Evolutionary conservation across 2,113 vertebrate genomes (phyloP).

Genomic region (Isurus oxyrinchus): DNA sequence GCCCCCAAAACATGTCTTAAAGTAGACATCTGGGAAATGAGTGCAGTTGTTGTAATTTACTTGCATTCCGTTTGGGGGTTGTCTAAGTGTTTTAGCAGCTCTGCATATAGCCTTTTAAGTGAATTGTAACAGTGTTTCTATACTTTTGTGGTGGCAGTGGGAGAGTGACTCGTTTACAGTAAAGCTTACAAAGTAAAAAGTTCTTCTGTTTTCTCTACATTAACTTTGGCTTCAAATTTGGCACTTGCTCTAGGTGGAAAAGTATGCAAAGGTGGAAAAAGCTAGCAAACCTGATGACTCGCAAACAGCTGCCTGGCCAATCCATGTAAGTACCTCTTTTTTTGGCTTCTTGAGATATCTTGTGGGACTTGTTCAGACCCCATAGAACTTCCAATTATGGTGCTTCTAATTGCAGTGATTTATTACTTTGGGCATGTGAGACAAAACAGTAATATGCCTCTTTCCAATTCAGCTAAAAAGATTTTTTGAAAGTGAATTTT

Average conservation of each 20-base stretch:
- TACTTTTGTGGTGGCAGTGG: background rate
- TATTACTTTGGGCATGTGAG: background rate
- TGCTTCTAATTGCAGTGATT: background rate
- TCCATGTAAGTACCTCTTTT: conserved; percentile 67
- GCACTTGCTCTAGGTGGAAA: conserved; percentile 76
- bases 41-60: background rate
- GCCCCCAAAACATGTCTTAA: background rate
- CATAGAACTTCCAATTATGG: background rate
- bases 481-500: background rate
- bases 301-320: conserved; percentile 87
- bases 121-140: background rate
- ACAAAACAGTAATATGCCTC: background rate
- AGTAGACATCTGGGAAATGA: background rate
- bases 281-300: conserved; percentile 83
- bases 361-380: background rate
- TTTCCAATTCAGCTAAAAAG: background rate
- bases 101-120: background rate
- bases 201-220: conserved; percentile 1
- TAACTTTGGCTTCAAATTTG: conserved; percentile 39
- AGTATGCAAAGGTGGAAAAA: conserved; percentile 90
- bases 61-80: background rate
- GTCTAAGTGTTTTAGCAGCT: background rate
- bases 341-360: conserved; percentile 42
- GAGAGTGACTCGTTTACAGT: background rate
- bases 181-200: background rate